Evolutionary conservation across 2,113 vertebrate species (phyloP).

Genomic region (Smithornis capensis): DNA sequence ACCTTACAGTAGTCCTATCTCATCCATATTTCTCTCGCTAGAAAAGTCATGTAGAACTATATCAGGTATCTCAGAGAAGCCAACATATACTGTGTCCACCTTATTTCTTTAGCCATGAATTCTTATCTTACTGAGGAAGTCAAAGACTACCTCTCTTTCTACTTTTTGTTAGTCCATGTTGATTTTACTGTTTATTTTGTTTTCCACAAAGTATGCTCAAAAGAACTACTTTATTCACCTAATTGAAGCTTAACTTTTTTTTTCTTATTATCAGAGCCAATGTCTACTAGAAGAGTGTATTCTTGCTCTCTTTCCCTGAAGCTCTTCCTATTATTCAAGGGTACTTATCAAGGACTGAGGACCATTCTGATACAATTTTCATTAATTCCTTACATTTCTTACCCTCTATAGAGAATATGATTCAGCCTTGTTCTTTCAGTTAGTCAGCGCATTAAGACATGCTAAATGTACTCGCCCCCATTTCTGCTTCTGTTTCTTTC

Average conservation of each 20-base stretch:
- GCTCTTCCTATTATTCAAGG: not conserved
- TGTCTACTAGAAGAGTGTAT: not conserved
- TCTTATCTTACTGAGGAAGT: not conserved
- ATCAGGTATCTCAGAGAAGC: conserved; percentile 10
- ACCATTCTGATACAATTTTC: not conserved
- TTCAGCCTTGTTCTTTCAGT: not conserved
- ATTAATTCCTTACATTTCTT: not conserved
- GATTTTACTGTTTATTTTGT: not conserved
- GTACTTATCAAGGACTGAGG: not conserved
- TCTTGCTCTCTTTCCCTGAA: not conserved
- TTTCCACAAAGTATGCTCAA: not conserved
- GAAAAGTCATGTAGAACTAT: conserved; percentile 10
- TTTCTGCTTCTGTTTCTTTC: not conserved
- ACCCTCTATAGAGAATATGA: not conserved
- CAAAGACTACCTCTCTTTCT: not conserved
- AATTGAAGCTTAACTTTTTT: not conserved
- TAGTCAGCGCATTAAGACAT: not conserved
- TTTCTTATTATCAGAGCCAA: not conserved
- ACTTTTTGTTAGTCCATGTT: not conserved
- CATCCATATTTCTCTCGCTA: not conserved
- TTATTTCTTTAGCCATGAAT: not conserved
- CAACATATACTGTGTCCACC: not conserved
- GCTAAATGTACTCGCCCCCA: fast-evolving
- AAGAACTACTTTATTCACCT: not conserved
- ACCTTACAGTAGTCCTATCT: conserved; percentile 19